phyloP scores from a whole-genome alignment of 2,888 invertebrate species.

The Rotaria socialis region DNA sequence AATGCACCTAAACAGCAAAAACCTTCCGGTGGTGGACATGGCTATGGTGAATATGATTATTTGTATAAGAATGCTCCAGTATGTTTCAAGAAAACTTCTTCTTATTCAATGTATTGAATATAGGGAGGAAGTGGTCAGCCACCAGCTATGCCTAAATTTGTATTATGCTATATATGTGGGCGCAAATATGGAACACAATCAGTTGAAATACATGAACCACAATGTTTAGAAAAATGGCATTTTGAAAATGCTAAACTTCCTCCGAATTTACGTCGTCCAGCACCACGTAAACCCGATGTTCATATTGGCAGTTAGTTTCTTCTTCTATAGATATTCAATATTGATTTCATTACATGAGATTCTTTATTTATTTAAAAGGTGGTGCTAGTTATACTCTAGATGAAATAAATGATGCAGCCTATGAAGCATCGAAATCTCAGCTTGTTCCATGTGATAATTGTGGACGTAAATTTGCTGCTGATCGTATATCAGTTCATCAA shows the following conservation, averaged over 20 bases:
- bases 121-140: not conserved
- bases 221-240: constrained; percentile 68
- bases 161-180: constrained; percentile 55
- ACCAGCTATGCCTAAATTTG: constrained; percentile 46
- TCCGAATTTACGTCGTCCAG: constrained; percentile 61
- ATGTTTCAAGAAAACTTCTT: not conserved
- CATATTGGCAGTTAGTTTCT: constrained; percentile 4
- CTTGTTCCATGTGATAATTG: constrained; percentile 68
- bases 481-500: constrained; percentile 67
- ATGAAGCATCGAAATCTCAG: constrained; percentile 64
- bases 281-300: constrained; percentile 64
- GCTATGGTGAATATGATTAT: constrained; percentile 35
- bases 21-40: not conserved
- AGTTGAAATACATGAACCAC: constrained; percentile 68
- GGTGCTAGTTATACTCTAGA: constrained; percentile 50
- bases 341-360: too few species aligned
- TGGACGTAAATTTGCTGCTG: constrained; percentile 69
- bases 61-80: constrained; percentile 8
- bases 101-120: not conserved
- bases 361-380: not conserved
- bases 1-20: not conserved
- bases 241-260: constrained; percentile 65
- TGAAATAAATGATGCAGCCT: constrained; percentile 62
- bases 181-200: constrained; percentile 67
- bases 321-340: not conserved